These are phyloP conservation scores for Agrochola litura DNA, from an alignment of 2,888 invertebrate species.

Conservation along the genomic window DNA sequence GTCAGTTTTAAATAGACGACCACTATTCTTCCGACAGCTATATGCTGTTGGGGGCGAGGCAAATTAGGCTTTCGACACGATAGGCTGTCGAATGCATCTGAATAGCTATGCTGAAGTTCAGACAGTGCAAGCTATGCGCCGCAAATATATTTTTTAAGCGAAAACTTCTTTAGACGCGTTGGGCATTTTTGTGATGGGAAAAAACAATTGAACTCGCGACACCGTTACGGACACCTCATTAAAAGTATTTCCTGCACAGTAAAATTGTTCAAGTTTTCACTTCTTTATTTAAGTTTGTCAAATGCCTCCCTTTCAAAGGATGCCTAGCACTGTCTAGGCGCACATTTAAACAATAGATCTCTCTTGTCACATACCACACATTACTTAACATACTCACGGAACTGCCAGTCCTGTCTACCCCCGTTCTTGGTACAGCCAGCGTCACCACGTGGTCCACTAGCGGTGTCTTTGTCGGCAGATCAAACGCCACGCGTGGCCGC, in stretches of 20 bases:
- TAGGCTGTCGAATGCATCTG: too few species aligned
- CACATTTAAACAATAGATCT: neutral
- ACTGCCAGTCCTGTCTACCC: conserved; percentile 33
- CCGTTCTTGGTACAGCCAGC: conserved; percentile 58
- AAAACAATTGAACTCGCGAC: too few species aligned
- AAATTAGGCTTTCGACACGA: too few species aligned
- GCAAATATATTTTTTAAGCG: neutral
- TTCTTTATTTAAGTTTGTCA: neutral
- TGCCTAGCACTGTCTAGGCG: neutral
- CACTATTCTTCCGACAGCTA: too few species aligned
- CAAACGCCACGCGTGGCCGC: conserved; percentile 84
- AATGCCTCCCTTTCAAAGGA: neutral
- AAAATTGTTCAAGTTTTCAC: too few species aligned
- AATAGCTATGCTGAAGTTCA: neutral
- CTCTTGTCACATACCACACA: conserved; percentile 8
- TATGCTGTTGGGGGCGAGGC: too few species aligned
- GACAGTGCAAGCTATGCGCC: neutral
- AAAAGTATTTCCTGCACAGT: too few species aligned
- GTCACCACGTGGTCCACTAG: conserved; percentile 77
- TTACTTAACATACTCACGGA: conserved; percentile 14
- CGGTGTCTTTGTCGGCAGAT: conserved; percentile 87
- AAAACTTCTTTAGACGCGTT: too few species aligned
- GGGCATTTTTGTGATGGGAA: too few species aligned
- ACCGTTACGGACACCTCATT: too few species aligned
- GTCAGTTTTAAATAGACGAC: too few species aligned